Evolutionary conservation across 2,797 vertebrate species (phyloP).

Genomic region (Alosa sapidissima): DNA sequence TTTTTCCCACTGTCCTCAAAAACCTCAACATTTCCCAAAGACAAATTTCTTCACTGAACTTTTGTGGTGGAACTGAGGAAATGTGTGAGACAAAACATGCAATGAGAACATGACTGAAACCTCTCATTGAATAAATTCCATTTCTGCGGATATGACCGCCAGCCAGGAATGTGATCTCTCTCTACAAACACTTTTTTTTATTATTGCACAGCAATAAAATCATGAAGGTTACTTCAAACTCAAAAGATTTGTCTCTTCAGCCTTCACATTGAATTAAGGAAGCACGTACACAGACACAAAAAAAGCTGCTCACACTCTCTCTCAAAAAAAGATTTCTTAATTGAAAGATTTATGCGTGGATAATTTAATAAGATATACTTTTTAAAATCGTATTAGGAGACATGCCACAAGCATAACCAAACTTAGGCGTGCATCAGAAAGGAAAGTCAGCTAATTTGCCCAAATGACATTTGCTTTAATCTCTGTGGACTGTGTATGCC

Average conservation of each 20-base stretch:
- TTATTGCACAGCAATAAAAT: not conserved
- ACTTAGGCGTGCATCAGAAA: slow-evolving; percentile 33
- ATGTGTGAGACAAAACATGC: not conserved
- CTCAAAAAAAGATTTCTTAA: slow-evolving; percentile 21
- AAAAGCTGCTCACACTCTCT: not conserved
- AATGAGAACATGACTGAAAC: not conserved
- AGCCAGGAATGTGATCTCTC: not conserved
- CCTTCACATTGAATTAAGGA: not conserved
- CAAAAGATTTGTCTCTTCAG: slow-evolving; percentile 15
- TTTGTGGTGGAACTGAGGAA: not conserved
- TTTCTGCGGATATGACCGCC: not conserved
- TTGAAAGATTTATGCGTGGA: slow-evolving; percentile 41
- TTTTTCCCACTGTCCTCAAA: not conserved
- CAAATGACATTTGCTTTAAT: slow-evolving; percentile 54
- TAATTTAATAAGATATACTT: slow-evolving; percentile 50
- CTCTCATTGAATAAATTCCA: not conserved
- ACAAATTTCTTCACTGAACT: not conserved
- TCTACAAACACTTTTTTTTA: not conserved
- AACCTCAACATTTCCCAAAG: not conserved
- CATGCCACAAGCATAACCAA: slow-evolving; percentile 34
- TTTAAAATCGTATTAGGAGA: slow-evolving; percentile 43
- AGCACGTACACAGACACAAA: not conserved
- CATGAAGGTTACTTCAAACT: slow-evolving; percentile 18
- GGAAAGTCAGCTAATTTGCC: slow-evolving; percentile 44
- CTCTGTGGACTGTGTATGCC: slow-evolving; percentile 39